phyloP scores from a whole-genome alignment of 1,140 invertebrate genomes.

The Ips nitidus region DNA sequence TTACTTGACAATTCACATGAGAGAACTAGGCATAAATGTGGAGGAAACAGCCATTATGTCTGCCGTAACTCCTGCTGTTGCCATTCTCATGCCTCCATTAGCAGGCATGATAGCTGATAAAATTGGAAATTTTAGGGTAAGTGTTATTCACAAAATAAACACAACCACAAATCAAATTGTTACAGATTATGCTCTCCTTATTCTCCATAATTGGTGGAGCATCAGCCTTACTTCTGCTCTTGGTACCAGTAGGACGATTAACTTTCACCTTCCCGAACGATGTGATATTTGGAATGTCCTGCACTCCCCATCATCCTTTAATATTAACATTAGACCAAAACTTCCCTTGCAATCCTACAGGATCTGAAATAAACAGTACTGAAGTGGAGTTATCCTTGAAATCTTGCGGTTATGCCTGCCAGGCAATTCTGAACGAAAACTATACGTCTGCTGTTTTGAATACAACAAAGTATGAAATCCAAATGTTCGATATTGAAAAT shows the following conservation, averaged over 20 bases:
- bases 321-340: slow-evolving; percentile 56
- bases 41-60: slow-evolving; percentile 87
- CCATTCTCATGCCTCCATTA: slow-evolving; percentile 76
- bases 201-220: slow-evolving; percentile 68
- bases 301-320: slow-evolving; percentile 51
- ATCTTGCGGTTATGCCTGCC: slow-evolving; percentile 63
- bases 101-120: slow-evolving; percentile 76
- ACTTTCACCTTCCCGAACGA: slow-evolving; percentile 63
- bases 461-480: slow-evolving; percentile 58
- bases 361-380: slow-evolving; percentile 51
- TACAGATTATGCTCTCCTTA: slow-evolving; percentile 67
- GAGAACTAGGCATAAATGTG: slow-evolving; percentile 77
- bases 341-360: slow-evolving; percentile 60
- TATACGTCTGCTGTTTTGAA: slow-evolving; percentile 55
- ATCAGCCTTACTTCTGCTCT: slow-evolving; percentile 66
- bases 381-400: slow-evolving; percentile 55
- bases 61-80: slow-evolving; percentile 74
- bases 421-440: slow-evolving; percentile 54
- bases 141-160: slow-evolving; percentile 28
- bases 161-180: slow-evolving; percentile 7
- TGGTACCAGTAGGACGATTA: slow-evolving; percentile 71
- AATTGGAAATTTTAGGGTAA: slow-evolving; percentile 80
- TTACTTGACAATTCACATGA: slow-evolving; percentile 84
- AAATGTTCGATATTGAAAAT: slow-evolving; percentile 53
- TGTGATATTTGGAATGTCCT: slow-evolving; percentile 61